These are phyloP conservation scores for Athene noctua DNA, from an alignment of 2,113 vertebrate genomes.

Conservation along the genomic window DNA sequence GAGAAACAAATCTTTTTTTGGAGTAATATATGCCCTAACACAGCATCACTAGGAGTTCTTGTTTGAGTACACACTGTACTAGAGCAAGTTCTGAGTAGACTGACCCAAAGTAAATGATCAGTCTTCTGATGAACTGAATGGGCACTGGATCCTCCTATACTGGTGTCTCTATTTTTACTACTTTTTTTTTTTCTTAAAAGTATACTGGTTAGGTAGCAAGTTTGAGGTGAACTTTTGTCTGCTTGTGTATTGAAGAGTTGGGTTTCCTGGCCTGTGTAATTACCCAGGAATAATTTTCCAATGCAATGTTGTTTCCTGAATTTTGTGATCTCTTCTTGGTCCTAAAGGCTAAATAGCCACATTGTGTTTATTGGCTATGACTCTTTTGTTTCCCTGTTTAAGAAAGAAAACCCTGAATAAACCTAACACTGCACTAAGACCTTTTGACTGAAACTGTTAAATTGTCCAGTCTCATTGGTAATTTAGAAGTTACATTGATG, in stretches of 20 bases:
- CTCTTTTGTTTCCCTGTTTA: not conserved
- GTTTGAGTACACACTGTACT: not conserved
- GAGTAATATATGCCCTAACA: not conserved
- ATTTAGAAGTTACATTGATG: not conserved
- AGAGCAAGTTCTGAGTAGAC: not conserved
- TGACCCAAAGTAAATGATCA: not conserved
- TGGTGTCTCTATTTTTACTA: no score
- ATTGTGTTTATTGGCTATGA: not conserved
- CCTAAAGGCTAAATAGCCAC: not conserved
- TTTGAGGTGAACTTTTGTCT: not conserved
- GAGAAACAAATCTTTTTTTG: not conserved
- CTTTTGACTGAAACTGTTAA: not conserved
- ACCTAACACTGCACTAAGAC: not conserved
- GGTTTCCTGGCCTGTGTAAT: not conserved
- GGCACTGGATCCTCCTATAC: not conserved
- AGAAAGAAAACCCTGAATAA: not conserved
- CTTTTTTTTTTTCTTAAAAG: not conserved
- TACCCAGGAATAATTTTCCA: not conserved
- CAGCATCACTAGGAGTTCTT: not conserved
- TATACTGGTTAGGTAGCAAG: not conserved
- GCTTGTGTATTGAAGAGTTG: not conserved
- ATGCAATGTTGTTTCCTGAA: not conserved
- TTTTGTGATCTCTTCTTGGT: not conserved
- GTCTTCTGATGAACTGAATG: not conserved
- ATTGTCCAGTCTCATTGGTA: not conserved